Evolutionary conservation across 2,113 vertebrate species (phyloP).

Genomic region (Urocolius indicus): DNA sequence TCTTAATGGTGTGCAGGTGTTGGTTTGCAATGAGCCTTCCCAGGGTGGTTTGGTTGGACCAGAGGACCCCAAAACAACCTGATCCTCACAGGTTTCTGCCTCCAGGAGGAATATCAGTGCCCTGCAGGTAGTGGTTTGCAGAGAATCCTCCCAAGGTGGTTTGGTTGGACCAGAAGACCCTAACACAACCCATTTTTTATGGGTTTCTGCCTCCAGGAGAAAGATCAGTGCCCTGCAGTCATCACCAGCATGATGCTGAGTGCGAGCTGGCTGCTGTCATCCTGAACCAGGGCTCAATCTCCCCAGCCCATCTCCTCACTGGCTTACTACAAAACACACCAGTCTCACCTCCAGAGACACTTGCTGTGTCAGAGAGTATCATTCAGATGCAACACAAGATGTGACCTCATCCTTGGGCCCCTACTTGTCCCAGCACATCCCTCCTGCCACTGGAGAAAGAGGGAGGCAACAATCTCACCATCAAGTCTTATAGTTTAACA

Average conservation of each 20-base stretch:
- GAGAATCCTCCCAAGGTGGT: not conserved
- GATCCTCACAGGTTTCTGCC: not conserved
- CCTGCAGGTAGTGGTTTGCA: not conserved
- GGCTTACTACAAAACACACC: not conserved
- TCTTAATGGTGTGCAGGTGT: too few relatives aligned
- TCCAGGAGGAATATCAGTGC: not conserved
- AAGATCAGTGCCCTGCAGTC: not conserved
- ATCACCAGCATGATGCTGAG: not conserved
- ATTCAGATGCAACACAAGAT: not conserved
- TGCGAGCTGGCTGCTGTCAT: fast-evolving
- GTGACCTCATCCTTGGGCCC: not conserved
- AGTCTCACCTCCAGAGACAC: not conserved
- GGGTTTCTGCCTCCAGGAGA: not conserved
- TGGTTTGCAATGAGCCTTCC: not conserved
- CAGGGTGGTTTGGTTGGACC: not conserved
- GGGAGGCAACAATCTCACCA: not conserved
- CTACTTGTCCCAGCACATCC: not conserved
- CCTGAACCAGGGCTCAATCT: not conserved
- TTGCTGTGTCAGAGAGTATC: not conserved
- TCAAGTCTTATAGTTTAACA: fast-evolving
- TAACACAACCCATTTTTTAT: not conserved
- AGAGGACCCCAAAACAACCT: not conserved
- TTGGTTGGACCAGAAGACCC: not conserved
- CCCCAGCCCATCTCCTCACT: not conserved
- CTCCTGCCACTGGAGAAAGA: not conserved